Evolutionary conservation across 2,888 invertebrate species (phyloP).

Genomic region (Teinopalpus imperialis): DNA sequence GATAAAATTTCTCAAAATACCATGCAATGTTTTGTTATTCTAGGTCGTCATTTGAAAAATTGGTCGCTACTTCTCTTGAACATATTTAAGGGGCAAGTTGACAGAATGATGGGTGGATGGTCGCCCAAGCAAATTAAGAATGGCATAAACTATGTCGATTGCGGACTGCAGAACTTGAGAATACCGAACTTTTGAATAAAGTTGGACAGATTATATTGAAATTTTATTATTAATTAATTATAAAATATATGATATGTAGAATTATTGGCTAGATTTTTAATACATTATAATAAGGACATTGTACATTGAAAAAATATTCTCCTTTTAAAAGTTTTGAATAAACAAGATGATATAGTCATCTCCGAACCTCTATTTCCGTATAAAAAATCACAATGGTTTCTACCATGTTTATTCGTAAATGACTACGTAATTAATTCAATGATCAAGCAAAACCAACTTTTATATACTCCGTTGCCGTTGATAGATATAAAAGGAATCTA

Average conservation of each 20-base stretch:
- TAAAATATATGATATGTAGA: too few relatives aligned
- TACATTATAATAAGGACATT: too few relatives aligned
- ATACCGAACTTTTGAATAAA: too few relatives aligned
- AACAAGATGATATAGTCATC: too few relatives aligned
- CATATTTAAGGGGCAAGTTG: background rate
- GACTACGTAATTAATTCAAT: background rate
- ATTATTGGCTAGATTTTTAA: too few relatives aligned
- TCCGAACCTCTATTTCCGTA: too few relatives aligned
- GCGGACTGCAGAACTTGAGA: background rate
- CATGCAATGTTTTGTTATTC: background rate
- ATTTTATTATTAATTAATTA: too few relatives aligned
- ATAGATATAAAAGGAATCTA: conserved; percentile 17
- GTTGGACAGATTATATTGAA: too few relatives aligned
- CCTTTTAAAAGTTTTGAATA: too few relatives aligned
- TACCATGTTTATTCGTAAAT: too few relatives aligned
- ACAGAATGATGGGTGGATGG: background rate
- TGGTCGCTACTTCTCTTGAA: background rate
- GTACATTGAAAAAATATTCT: too few relatives aligned
- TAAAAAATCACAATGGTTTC: too few relatives aligned
- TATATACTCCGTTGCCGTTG: background rate
- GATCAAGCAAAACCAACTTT: background rate
- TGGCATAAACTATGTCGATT: background rate
- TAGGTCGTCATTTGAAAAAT: conserved; percentile 10
- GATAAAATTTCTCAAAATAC: conserved; percentile 16
- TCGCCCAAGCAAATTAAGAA: background rate